Conservation (phyloP, 2,113 vertebrate genomes). For the Vimba vimba region DNA sequence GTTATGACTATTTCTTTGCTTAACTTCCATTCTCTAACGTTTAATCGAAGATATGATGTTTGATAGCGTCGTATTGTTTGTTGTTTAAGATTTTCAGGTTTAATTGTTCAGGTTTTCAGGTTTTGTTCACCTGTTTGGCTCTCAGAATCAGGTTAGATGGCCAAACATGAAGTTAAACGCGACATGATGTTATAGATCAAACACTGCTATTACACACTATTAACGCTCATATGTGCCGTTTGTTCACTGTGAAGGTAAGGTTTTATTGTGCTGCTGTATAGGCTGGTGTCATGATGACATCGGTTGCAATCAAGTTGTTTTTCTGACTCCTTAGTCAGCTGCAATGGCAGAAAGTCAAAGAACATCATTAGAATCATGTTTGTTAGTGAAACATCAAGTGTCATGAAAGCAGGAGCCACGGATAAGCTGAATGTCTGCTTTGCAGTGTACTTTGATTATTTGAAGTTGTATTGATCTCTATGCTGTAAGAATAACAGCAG, state of each 20-base stretch:
- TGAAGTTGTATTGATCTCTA: neutral
- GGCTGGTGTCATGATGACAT: conserved; percentile 43
- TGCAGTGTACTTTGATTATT: neutral
- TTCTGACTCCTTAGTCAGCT: conserved; percentile 26
- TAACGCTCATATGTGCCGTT: neutral
- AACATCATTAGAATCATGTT: neutral
- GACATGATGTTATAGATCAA: conserved; percentile 14
- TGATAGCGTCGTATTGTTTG: neutral
- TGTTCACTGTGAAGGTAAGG: neutral
- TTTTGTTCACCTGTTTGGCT: neutral
- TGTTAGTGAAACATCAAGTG: neutral
- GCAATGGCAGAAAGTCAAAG: conserved; percentile 16
- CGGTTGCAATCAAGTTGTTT: conserved; percentile 21
- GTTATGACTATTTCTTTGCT: neutral
- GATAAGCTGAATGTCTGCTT: neutral
- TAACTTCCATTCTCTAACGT: neutral
- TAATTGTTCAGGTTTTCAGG: neutral
- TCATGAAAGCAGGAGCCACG: neutral
- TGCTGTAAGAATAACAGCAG: neutral
- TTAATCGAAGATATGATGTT: neutral
- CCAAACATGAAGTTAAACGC: neutral
- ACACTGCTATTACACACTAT: neutral
- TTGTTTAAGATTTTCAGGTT: neutral
- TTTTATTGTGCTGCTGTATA: neutral
- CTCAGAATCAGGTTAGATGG: neutral